These are phyloP conservation scores for Oncorhynchus keta DNA, from an alignment of 2,113 vertebrate species.

Conservation along the genomic window DNA sequence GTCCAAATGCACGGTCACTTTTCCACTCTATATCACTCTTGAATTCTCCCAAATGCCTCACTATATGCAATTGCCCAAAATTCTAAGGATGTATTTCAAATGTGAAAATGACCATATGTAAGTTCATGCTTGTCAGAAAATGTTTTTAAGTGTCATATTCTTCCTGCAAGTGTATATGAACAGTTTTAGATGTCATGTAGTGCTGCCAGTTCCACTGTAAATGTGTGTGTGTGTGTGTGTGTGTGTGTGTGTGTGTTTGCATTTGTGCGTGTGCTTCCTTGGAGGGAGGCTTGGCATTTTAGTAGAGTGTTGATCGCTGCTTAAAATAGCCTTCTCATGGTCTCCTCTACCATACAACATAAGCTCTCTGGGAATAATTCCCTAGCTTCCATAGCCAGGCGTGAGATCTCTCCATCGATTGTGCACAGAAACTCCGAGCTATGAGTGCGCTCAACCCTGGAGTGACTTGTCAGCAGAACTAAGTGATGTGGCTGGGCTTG, in stretches of 20 bases:
- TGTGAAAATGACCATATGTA: too few relatives aligned
- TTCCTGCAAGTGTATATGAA: too few relatives aligned
- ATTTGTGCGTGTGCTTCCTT: neutral
- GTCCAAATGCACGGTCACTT: too few relatives aligned
- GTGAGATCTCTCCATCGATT: conserved; percentile 12
- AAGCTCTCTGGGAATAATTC: neutral
- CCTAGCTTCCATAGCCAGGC: conserved; percentile 1
- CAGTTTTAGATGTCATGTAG: too few relatives aligned
- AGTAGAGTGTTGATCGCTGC: neutral
- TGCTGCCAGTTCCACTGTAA: too few relatives aligned
- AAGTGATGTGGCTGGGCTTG: neutral
- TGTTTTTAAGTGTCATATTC: neutral
- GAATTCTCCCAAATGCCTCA: too few relatives aligned
- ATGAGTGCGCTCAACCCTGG: neutral
- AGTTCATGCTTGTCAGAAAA: too few relatives aligned
- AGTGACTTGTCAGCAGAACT: conserved; percentile 1
- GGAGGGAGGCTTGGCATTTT: neutral
- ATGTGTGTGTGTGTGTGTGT: too few relatives aligned
- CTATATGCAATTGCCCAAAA: too few relatives aligned
- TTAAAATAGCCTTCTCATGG: conserved; percentile 12
- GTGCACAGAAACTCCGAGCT: neutral
- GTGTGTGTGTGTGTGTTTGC: too few relatives aligned
- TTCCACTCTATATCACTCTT: too few relatives aligned
- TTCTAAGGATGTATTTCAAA: too few relatives aligned
- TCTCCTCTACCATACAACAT: neutral